phyloP scores from a whole-genome alignment of 2,113 vertebrate species.

The Ciconia boyciana region DNA sequence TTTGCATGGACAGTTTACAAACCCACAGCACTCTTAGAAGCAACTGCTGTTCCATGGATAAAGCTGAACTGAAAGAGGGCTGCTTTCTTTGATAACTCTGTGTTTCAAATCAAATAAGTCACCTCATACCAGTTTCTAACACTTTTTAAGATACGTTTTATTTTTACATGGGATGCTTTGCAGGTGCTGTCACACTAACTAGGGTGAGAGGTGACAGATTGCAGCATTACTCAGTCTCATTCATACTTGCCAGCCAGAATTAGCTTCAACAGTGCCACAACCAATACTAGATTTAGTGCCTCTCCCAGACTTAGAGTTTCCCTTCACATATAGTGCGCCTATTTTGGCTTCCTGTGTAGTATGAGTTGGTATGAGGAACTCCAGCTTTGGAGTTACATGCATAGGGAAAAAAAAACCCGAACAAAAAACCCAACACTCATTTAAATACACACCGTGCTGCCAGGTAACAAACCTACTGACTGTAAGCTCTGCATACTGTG shows the following conservation, averaged over 20 bases:
- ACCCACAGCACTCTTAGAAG: background rate
- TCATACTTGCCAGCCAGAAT: background rate
- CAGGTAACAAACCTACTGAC: background rate
- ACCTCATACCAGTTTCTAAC: background rate
- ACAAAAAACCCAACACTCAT: background rate
- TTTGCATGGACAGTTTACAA: background rate
- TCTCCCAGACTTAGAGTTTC: background rate
- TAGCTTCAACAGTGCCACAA: background rate
- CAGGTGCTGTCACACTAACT: background rate
- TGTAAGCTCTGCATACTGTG: background rate
- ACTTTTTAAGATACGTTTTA: background rate
- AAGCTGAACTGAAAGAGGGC: background rate
- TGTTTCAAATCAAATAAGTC: background rate
- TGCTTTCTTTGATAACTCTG: background rate
- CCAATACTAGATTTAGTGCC: background rate
- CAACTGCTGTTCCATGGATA: background rate
- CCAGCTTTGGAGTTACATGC: background rate
- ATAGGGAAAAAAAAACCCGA: background rate
- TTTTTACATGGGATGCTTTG: background rate
- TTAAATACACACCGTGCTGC: background rate
- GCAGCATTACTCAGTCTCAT: background rate
- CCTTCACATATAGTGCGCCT: background rate
- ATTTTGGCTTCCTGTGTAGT: background rate
- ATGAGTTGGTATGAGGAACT: background rate
- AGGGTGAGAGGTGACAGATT: background rate